Base-by-base conservation (phyloP, 2,797 vertebrate genomes). In the Nyctalus aviator region DNA sequence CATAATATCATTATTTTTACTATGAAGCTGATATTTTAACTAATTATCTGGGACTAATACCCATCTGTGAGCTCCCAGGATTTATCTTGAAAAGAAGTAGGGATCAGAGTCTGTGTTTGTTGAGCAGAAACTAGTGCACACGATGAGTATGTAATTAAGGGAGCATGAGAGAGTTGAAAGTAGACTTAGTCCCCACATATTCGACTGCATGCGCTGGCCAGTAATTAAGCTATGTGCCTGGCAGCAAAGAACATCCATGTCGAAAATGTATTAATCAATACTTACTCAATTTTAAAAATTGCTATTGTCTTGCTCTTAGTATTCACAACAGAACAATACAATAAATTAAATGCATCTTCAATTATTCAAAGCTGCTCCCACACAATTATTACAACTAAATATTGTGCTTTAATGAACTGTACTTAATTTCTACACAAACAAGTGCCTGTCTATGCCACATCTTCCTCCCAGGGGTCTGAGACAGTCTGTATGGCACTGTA, bases 331-430 rank as follows among this genome's bases (percentile, higher is more conserved):
- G 90, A 95, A 90, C 41, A 57, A 84, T 73, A 71, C 18, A 75
- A 90, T 88, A 79, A 73, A 92, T 96, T 95, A 95, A 97, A 76
- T n/a, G 71, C 69, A 25, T 93, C 81, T 96, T 88, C 87, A 96
- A 88, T 96, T 95, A 94, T 94, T 96, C 85, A 92, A 69, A 94
- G 90, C 92, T 57, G 64, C 50, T 85, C 32, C 75, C 76, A 79
- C 85, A 93, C 87, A 84, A 95, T 94, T 94, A 95, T 94, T 89
- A 89, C 13, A 89, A 69, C 91, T 95, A 95, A 95, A 95, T 93
- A 87, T 82, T 96, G 89, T 96, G 93, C 94, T 95, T 96, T 95
- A 94, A 96, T 96, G 91, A 96, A 93, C 84, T 92, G 53, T 90
- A 37, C 84, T 96, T 96, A 95, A 94, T 97, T 96, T 95, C 64